Evolutionary conservation across 2,797 vertebrate genomes (phyloP), one percentile per base, ranked within the genome.

Genomic region (Ctenosaura bakeri): DNA sequence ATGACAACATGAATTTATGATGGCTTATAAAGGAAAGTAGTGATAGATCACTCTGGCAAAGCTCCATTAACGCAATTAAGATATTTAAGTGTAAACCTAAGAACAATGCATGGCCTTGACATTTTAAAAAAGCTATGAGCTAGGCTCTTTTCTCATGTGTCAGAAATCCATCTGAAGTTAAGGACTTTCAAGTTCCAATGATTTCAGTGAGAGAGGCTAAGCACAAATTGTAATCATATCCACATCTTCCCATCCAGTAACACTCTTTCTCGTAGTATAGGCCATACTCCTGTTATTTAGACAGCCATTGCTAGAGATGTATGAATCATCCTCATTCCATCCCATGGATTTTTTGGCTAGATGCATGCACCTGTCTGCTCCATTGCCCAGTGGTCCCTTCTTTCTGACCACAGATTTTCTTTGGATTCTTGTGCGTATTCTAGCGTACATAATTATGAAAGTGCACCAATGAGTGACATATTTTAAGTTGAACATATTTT

Each of bases 91-190:
- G 32, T 74, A 73, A 85, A 89, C 32, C 59, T 80, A 91, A 32
- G 50, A 26, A 86, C 32, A 1, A 90, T 85, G 46, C 86, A 35
- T 14, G 66, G 59, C 29, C 6, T 22, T 32, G 93, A 85, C 81
- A 85, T 87, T 66, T 92, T 90, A 85, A 93, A 83, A 22, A 42
- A 90, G 83, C 74, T 92, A 88, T 91, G 86, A 90, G 42, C 91
- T 77, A 87, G 56, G 87, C 87, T 74, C 18, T 92, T 92, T 93
- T 92, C 64, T 87, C 83, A 62, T 35, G 82, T 91, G 87, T 89
- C 83, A 83, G 77, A 77, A 50, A 87, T 69, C 59, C 38, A 79
- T 6, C 38, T 32, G 32, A 87, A 35, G 42, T 52, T 87, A 50
- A 79, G 29, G 29, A 24, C 42, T 79, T 83, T 88, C 66, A 62